Percentiles rank a stretch among this genome's conserved stretches.
Evolutionary conservation across 1,140 invertebrate genomes (phyloP).

Genomic region (Dinothrombium tinctorium): DNA sequence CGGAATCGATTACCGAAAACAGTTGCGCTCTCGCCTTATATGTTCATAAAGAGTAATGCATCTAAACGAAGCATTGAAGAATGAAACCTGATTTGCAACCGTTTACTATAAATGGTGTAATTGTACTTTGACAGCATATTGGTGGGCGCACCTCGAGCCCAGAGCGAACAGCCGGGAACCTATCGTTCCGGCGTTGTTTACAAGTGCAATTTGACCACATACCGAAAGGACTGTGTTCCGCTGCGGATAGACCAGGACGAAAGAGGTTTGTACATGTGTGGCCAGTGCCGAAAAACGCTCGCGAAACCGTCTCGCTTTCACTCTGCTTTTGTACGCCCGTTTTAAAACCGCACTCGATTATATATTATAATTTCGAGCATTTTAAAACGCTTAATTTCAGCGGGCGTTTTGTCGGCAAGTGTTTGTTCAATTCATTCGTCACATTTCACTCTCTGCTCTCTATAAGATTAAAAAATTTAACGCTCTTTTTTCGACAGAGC

Average conservation of each 20-base stretch:
- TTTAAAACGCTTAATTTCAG: not conserved
- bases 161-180: constrained; percentile 37
- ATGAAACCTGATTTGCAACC: not conserved
- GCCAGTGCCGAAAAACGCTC: not conserved
- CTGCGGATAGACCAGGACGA: constrained; percentile 54
- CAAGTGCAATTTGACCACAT: constrained; percentile 47
- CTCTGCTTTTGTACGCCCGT: not conserved
- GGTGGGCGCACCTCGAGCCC: constrained; percentile 68
- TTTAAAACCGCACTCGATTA: too few relatives aligned
- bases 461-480: not conserved
- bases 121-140: constrained; percentile 42
- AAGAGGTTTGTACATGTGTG: constrained; percentile 30
- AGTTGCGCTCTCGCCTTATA: too few relatives aligned
- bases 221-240: constrained; percentile 44
- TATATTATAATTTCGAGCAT: not conserved
- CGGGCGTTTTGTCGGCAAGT: not conserved
- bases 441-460: not conserved
- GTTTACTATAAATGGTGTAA: not conserved
- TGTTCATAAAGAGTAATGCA: not conserved
- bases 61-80: too few relatives aligned
- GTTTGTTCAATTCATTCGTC: not conserved
- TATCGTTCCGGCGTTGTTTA: constrained; percentile 63
- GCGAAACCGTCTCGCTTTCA: not conserved
- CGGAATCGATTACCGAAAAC: too few relatives aligned
- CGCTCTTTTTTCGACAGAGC: not conserved